A percentile compares a stretch with the other conserved stretches of the same genome.
Conservation (phyloP, 2,113 vertebrate species). For the Charadrius vociferus region DNA sequence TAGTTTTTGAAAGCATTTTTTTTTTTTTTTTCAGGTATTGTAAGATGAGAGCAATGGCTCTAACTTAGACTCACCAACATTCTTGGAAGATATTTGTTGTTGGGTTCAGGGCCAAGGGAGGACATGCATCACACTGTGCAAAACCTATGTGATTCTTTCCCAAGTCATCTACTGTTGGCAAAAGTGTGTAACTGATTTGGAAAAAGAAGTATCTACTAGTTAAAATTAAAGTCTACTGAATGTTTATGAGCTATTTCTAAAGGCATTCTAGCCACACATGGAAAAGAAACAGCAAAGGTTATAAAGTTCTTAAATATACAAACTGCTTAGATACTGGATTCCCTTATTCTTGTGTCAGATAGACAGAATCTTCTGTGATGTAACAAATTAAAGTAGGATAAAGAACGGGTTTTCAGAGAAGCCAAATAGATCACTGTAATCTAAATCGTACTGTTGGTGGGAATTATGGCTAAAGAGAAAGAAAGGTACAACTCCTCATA, state of each 20-base stretch:
- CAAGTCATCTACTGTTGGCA: background rate
- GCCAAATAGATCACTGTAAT: background rate
- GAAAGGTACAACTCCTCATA: background rate
- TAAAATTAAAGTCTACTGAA: background rate
- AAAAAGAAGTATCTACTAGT: background rate
- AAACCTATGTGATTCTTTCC: background rate
- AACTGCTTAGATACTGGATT: background rate
- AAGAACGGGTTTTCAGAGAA: background rate
- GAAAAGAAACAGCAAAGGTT: background rate
- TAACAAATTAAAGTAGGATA: background rate
- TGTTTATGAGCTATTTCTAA: background rate
- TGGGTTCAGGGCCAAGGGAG: background rate
- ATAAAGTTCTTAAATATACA: background rate
- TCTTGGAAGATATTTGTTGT: background rate
- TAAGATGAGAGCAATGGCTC: background rate
- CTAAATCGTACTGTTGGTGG: background rate
- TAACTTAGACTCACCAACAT: background rate
- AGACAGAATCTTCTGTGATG: fast-evolving
- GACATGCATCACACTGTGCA: background rate
- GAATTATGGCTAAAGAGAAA: background rate
- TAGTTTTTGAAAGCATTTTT: background rate
- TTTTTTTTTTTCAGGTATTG: background rate
- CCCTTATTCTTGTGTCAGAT: background rate
- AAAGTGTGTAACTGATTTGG: background rate
- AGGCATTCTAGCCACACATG: background rate